phyloP scores from a whole-genome alignment of 2,113 vertebrate species.

The Chascanopsetta lugubris region DNA sequence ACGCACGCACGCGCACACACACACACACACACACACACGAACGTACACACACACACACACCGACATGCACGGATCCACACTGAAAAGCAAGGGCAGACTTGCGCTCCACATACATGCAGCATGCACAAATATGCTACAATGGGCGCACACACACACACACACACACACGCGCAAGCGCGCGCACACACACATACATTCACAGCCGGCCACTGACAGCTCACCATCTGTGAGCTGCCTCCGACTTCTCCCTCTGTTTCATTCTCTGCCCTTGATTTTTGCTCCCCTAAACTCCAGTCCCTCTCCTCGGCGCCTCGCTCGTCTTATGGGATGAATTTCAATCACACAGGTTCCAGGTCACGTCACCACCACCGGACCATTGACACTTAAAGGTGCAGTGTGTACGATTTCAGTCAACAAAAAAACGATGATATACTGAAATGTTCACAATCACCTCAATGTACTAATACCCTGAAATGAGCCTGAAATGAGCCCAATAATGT shows the following conservation, averaged over 20 bases:
- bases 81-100: constrained; percentile 59
- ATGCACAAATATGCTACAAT: constrained; percentile 59
- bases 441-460: no score
- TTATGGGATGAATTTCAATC: constrained; percentile 14
- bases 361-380: constrained; percentile 32
- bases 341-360: constrained; percentile 16
- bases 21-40: constrained; percentile 5
- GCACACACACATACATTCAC: constrained; percentile 45
- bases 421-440: no score
- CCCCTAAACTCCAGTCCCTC: constrained; percentile 52
- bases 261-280: constrained; percentile 73
- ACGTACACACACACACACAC: constrained; percentile 52
- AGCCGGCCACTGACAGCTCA: constrained; percentile 77
- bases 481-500: no score
- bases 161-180: constrained; percentile 42
- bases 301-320: constrained; percentile 31
- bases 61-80: constrained; percentile 58
- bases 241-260: constrained; percentile 73
- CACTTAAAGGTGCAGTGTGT: not conserved
- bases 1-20: constrained; percentile 32
- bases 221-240: constrained; percentile 74
- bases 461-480: no score
- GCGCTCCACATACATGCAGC: constrained; percentile 46
- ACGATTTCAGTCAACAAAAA: no score
- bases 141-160: constrained; percentile 45